Percentiles rank a stretch among this genome's conserved stretches.
These are phyloP conservation scores for Atta colombica DNA, from an alignment of 1,140 invertebrate genomes.

Conservation along the genomic window DNA sequence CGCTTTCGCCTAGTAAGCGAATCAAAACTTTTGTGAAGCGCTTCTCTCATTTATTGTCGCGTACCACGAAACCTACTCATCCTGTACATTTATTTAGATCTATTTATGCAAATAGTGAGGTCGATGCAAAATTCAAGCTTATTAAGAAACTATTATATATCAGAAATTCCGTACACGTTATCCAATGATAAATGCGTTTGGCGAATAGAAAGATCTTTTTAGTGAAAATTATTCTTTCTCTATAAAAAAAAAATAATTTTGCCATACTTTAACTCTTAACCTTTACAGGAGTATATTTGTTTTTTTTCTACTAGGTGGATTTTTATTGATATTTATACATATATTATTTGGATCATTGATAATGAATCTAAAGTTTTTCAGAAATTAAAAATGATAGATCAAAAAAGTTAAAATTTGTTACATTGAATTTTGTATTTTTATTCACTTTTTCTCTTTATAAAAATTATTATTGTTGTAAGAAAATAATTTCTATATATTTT, in stretches of 20 bases:
- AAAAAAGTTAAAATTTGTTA: no score
- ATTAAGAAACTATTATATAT: slow-evolving; percentile 12
- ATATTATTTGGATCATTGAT: no score
- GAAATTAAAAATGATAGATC: no score
- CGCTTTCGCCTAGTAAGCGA: slow-evolving; percentile 26
- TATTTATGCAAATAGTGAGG: slow-evolving; percentile 14
- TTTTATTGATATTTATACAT: no score
- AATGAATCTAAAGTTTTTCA: no score
- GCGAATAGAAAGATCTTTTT: not conserved
- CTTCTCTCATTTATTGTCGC: slow-evolving; percentile 39
- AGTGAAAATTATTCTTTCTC: not conserved
- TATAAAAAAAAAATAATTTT: not conserved
- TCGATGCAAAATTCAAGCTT: not conserved
- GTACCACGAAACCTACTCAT: slow-evolving; percentile 5
- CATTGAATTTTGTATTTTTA: no score
- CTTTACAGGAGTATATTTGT: no score
- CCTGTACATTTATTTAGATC: slow-evolving; percentile 22
- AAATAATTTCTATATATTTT: no score
- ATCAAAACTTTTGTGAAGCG: slow-evolving; percentile 47
- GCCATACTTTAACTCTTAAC: not conserved
- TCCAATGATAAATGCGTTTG: not conserved
- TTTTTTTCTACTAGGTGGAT: no score
- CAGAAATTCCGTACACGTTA: not conserved
- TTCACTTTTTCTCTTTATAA: no score
- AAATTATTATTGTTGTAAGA: no score